Percentiles rank a stretch among this genome's conserved stretches.
Evolutionary conservation across 2,888 invertebrate species (phyloP).

Genomic region (Limenitis camilla): DNA sequence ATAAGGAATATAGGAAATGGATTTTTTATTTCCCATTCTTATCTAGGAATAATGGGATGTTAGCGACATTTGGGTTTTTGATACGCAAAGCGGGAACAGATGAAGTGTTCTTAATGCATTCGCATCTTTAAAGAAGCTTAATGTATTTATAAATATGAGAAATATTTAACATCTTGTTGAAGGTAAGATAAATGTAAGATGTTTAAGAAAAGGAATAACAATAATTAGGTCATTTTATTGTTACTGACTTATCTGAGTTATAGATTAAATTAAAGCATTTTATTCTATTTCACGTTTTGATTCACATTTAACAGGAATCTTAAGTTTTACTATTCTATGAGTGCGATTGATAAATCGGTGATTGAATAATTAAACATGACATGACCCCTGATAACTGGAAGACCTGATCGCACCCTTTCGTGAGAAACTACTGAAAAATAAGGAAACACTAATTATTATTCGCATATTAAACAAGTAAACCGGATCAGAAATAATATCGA

Average conservation of each 20-base stretch:
- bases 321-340: too few species aligned
- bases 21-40: constrained; percentile 45
- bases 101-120: constrained; percentile 1
- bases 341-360: background rate
- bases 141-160: constrained; percentile 7
- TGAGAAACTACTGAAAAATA: constrained; percentile 61
- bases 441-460: constrained; percentile 68
- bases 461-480: constrained; percentile 61
- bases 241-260: too few species aligned
- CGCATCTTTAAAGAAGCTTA: constrained; percentile 1
- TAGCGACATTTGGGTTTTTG: constrained; percentile 6
- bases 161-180: background rate
- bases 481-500: constrained; percentile 37
- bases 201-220: too few species aligned
- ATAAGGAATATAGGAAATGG: constrained; percentile 55
- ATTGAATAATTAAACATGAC: constrained; percentile 11
- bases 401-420: constrained; percentile 45
- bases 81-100: constrained; percentile 1
- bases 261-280: too few species aligned
- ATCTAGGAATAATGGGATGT: constrained; percentile 14
- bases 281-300: too few species aligned
- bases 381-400: constrained; percentile 18
- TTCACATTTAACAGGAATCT: too few species aligned
- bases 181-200: too few species aligned
- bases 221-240: too few species aligned